These are phyloP conservation scores for Zaprionus capensis DNA, from an alignment of 1,140 invertebrate species.

Conservation along the genomic window DNA sequence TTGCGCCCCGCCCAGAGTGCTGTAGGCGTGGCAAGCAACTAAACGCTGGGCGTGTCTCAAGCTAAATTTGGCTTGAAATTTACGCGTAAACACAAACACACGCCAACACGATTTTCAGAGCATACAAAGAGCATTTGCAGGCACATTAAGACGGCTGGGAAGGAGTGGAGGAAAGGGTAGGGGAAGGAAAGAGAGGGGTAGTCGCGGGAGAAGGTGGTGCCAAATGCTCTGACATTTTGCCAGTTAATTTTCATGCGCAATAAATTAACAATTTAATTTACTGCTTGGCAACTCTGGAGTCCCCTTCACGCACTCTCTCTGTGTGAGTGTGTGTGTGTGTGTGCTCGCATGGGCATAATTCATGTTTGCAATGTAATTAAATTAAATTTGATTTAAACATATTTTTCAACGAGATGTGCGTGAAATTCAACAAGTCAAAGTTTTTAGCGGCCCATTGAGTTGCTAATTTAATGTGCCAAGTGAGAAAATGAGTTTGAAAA, in stretches of 20 bases:
- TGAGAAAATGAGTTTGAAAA: background rate
- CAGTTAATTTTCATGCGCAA: constrained; percentile 78
- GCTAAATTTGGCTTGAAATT: constrained; percentile 31
- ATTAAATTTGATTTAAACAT: constrained; percentile 61
- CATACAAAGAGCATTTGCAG: constrained; percentile 15
- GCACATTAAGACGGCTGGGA: constrained; percentile 1
- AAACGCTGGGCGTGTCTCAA: constrained; percentile 17
- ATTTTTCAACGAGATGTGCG: constrained; percentile 13
- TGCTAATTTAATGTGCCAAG: background rate
- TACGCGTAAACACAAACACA: constrained; percentile 33
- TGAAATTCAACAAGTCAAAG: constrained; percentile 10
- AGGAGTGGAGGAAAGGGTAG: background rate
- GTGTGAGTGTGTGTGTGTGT: constrained; percentile 2
- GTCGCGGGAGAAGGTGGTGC: background rate
- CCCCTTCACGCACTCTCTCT: background rate
- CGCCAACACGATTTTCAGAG: constrained; percentile 23
- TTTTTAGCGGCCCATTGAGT: background rate
- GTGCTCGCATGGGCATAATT: constrained; percentile 32
- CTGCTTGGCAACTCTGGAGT: constrained; percentile 45
- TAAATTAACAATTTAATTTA: constrained; percentile 83
- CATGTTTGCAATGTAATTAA: constrained; percentile 64
- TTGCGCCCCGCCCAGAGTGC: background rate
- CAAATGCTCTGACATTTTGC: constrained; percentile 43
- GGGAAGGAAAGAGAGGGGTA: background rate
- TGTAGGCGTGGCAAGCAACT: constrained; percentile 10